Evolutionary conservation across 2,888 invertebrate genomes (phyloP).

Genomic region (Anthoptus insignis): DNA sequence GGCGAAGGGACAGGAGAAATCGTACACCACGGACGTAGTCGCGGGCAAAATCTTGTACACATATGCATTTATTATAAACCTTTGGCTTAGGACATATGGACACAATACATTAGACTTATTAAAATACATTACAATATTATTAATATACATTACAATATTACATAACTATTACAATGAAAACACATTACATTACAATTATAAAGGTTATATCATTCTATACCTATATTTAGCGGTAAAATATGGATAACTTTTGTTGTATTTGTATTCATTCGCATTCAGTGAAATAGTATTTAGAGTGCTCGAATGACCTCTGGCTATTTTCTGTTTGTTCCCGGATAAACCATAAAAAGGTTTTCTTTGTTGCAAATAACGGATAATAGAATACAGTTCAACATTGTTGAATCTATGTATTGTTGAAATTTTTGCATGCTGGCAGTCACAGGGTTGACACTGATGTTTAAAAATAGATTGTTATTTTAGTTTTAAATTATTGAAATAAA

Average conservation of each 20-base stretch:
- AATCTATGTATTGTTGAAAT: slow-evolving; percentile 1
- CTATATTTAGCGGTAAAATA: not conserved
- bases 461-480: too few species aligned
- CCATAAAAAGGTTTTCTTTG: slow-evolving; percentile 33
- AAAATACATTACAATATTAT: too few species aligned
- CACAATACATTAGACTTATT: too few species aligned
- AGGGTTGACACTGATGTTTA: not conserved
- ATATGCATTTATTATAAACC: too few species aligned
- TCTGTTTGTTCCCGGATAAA: slow-evolving; percentile 22
- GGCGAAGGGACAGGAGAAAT: too few species aligned
- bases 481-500: too few species aligned
- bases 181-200: too few species aligned
- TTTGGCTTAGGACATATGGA: too few species aligned
- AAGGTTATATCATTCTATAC: not conserved
- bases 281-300: slow-evolving; percentile 33
- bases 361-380: slow-evolving; percentile 30
- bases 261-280: slow-evolving; percentile 23
- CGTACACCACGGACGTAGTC: too few species aligned
- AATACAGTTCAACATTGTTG: slow-evolving; percentile 23
- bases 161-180: too few species aligned
- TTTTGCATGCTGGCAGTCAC: not conserved
- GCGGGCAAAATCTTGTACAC: slow-evolving; percentile 44
- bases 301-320: slow-evolving; percentile 33
- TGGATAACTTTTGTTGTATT: slow-evolving; percentile 9
- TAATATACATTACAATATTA: too few species aligned